These are phyloP conservation scores for Prionailurus viverrinus DNA, from an alignment of 2,113 vertebrate genomes.

Conservation along the genomic window DNA sequence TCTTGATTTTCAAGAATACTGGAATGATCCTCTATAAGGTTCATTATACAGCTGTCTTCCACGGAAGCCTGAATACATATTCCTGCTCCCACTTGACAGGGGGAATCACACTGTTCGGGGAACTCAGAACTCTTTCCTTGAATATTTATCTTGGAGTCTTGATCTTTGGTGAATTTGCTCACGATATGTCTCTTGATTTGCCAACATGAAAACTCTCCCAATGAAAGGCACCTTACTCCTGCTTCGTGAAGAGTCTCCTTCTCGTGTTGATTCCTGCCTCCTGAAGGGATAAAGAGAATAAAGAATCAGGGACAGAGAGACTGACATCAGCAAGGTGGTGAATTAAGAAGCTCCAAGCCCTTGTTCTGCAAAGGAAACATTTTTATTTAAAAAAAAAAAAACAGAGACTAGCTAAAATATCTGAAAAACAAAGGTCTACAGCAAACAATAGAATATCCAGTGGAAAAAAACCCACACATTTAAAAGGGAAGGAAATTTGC, in stretches of 20 bases:
- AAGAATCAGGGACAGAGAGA: neutral
- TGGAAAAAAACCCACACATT: neutral
- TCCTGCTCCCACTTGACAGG: neutral
- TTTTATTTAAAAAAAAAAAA: neutral
- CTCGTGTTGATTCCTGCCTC: neutral
- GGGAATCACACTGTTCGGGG: neutral
- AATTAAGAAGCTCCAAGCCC: neutral
- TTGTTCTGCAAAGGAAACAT: neutral
- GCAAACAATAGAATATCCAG: neutral
- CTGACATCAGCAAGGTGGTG: neutral
- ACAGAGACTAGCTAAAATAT: neutral
- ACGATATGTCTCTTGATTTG: neutral
- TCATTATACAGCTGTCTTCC: neutral
- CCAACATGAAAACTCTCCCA: slow-evolving; percentile 50
- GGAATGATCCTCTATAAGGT: neutral
- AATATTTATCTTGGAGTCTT: neutral
- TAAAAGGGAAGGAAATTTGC: neutral
- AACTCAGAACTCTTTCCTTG: neutral
- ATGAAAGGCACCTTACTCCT: neutral
- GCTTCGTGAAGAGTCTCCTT: neutral
- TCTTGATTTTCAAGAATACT: neutral
- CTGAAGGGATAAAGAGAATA: slow-evolving; percentile 48
- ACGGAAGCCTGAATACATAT: neutral
- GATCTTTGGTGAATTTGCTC: neutral
- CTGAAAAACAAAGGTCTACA: neutral